Percentiles rank a stretch among this genome's conserved stretches.
phyloP scores from a whole-genome alignment of 2,113 vertebrate species.

The Mastomys natalensis region DNA sequence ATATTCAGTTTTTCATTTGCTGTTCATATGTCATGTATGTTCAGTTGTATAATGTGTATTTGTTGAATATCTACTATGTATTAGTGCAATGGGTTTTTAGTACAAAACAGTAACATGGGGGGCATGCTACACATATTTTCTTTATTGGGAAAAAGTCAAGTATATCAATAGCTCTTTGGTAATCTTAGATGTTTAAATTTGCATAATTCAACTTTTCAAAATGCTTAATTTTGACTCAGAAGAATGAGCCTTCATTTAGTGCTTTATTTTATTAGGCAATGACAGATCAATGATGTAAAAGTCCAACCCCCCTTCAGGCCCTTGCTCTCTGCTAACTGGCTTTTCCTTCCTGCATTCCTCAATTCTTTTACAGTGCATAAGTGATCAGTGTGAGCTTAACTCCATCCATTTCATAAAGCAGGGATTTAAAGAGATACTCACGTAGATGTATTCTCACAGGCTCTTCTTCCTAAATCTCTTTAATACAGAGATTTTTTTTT shows the following conservation, averaged over 20 bases:
- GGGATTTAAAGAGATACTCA: not conserved
- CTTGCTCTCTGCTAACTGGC: not conserved
- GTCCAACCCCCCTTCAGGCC: not conserved
- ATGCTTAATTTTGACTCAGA: not conserved
- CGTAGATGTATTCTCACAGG: not conserved
- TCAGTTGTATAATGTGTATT: not conserved
- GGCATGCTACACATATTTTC: slow-evolving; percentile 2
- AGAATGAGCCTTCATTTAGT: not conserved
- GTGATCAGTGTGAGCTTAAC: not conserved
- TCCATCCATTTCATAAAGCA: not conserved
- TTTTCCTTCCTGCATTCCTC: not conserved
- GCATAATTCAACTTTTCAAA: not conserved
- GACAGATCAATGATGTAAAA: not conserved
- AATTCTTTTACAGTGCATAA: not conserved
- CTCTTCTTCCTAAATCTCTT: not conserved
- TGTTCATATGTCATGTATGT: not conserved
- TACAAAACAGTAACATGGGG: not conserved
- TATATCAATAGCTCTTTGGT: not conserved
- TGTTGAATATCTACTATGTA: not conserved
- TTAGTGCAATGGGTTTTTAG: not conserved
- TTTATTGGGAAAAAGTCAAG: not conserved
- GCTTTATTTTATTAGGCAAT: not conserved
- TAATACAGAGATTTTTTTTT: not conserved
- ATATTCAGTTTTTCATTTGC: not conserved
- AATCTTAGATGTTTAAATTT: not conserved